Evolutionary conservation across 2,888 invertebrate species (phyloP), one percentile per base, ranked within the genome.

Genomic region (Nebria salina): DNA sequence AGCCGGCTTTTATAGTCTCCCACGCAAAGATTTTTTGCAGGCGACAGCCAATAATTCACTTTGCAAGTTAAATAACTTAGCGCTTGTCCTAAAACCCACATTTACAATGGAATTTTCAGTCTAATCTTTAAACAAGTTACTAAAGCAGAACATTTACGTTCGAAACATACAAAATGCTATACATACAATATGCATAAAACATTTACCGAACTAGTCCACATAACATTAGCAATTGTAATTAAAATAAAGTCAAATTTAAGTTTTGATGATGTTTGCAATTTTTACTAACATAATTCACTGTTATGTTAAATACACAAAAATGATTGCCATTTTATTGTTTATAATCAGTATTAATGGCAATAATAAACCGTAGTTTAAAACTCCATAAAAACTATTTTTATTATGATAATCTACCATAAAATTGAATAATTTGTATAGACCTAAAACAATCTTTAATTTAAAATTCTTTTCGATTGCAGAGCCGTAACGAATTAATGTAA

Each of bases 1-100:
- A 79, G 73, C 79, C 79, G 79, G 79, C 74, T 79, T 74, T 74
- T 74, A 79, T 79, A 66, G 74, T 66, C 79, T 79, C 79, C 79
- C 75, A 79, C 79, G 79, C 75, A 75, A 79, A 68, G 43, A 75
- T 15, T 75, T 79, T 78, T 79, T 79, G 79, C 79, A 79, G 54
- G 54, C 79, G 68, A 74, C 74, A 74, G 79, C 79, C 75, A 79
- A 79, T 79, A 79, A 74, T 74, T 79, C 79, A 79, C 79, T 79
- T 66, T 65, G 65, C 79, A 74, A 74, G 74, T 74, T 73, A 74
- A 79, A 79, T 74, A 74, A 75, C 65, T 74, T 64, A 42, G n/a
- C 25, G 15, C 65, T 65, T 74, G 74, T 78, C 78, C 74, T 79
- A 42, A 79, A 79, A 74, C 68, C 54, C 70, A 78, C 74, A 79